Base-by-base conservation (phyloP, 1,140 invertebrate genomes). In the Lepidurus arcticus region DNA sequence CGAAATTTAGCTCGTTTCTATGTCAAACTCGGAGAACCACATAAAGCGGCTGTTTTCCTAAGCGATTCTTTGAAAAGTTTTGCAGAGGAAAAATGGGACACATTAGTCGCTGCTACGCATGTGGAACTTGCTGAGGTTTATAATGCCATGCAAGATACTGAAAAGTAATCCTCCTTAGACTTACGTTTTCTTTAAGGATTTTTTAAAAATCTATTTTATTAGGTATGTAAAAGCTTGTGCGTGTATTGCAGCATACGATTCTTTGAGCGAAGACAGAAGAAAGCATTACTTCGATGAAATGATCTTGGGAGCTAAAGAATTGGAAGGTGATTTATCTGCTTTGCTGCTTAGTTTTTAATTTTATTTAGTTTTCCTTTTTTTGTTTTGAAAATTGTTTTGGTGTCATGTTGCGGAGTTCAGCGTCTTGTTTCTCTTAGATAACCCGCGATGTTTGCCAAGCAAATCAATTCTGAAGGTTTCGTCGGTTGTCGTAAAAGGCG, bases 1-100 rank as follows among this genome's bases (percentile, higher is more conserved):
- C 89, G 91, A 80, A 93, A 97, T 84, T 84, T 99, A 24, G 95
- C 96, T 0, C 88, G 90, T 42, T 97, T 98, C 84, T 97, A 98
- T 83, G 91, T 94, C 81, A 90, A 93, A 78, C 86, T 94, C 1
- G 93, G 92, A 1, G 93, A 97, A 83, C 91, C 92, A 8, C 90
- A 93, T 79, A 96, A 97, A 85, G 93, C 96, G 0, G 91, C 94
- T 13, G 91, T 91, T 3, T 98, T 97, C 86, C 87, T 98, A 2
- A 88, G 90, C 11, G 95, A 98, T 84, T 90, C 94, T 0, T 85
- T 97, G 26, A 90, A 93, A 76, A 94, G 93, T 24, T 96, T 94
- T 81, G 89, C 91, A 81, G 89, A 92, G 78, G 96, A 98, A 83
- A 91, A 91, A 16, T 98, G 97, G 97, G 85, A 86, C 44, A 87